Base-by-base conservation (phyloP, 2,888 invertebrate species). In the Rhagonycha fulva region DNA sequence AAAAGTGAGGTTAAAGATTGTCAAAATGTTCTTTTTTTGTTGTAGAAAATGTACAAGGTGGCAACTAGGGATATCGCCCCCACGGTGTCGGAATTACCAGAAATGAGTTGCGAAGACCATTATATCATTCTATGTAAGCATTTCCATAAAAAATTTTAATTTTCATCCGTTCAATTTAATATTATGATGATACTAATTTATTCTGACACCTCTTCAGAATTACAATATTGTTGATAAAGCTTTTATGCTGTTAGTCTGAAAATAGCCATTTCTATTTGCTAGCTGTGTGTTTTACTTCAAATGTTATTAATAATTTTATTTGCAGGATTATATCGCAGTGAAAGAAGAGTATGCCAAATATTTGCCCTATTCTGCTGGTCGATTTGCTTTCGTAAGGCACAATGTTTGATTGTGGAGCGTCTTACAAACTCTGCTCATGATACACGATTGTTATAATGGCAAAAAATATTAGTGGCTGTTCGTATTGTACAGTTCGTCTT, bases 361-460 rank as follows among this genome's bases (percentile, higher is more conserved):
- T 89, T 91, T 99, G 86, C 99, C 99, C 67, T 99, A 99, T 89
- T 98, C 98, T 69, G 97, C 98, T 84, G 99, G 99, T 80, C 94
- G 99, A 83, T 99, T 98, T 91, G 98, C 98, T 23, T 99, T 92
- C 94, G 99, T 80, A 99, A 99, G 90, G 99, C 99, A 66, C 98
- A 98, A 87, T 99, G 99, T 88, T 99, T 99, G 24, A 98, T 99
- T 87, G 99, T 99, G 76, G 99, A 99, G 90, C 95, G 99, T 86
- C 91, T 99, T 78, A 97, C 97, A 77, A 98, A 97, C 89, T 98
- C 98, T 0, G n/a, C 89, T 99, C 84, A 99, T 99, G 99, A 99
- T 99, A 98, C 99, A 99, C 88, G 99, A 99, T 19, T 94, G 99
- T 83, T 99, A 99, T 91, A 99, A 99, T 87, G 99, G 99, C 86